These are phyloP conservation scores for Condylura cristata DNA, from an alignment of 2,113 vertebrate species.

Conservation along the genomic window DNA sequence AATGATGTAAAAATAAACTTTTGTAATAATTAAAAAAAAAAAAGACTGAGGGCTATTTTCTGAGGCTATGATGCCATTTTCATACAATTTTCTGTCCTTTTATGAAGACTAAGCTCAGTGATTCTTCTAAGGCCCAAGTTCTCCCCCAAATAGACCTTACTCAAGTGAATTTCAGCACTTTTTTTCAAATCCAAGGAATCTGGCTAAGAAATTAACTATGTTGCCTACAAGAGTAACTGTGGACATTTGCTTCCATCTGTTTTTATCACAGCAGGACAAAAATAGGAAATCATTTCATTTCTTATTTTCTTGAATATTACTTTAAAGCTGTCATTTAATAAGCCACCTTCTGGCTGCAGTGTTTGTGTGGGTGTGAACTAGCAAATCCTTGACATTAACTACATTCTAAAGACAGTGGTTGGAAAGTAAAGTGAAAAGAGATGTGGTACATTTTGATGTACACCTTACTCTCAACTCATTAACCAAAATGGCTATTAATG, in stretches of 20 bases:
- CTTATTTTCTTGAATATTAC: neutral
- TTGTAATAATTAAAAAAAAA: too few species aligned
- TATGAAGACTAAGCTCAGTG: neutral
- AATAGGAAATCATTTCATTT: neutral
- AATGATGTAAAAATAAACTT: too few species aligned
- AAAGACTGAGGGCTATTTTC: neutral
- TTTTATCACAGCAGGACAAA: constrained; percentile 20
- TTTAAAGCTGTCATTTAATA: constrained; percentile 52
- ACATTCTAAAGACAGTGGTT: neutral
- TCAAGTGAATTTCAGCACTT: neutral
- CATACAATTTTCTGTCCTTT: neutral
- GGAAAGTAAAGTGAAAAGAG: constrained; percentile 7
- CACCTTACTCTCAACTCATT: neutral
- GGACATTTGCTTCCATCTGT: constrained; percentile 35
- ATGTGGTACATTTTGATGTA: neutral
- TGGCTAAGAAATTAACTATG: neutral
- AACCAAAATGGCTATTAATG: neutral
- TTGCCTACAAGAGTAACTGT: neutral
- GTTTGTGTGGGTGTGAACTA: neutral
- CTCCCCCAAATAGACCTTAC: neutral
- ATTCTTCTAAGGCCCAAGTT: neutral
- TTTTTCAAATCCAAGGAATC: neutral
- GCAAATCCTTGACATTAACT: neutral
- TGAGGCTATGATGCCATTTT: neutral
- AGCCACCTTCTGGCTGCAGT: constrained; percentile 12